Percentiles rank a stretch among this genome's conserved stretches.
Evolutionary conservation across 1,140 invertebrate genomes (phyloP).

Genomic region (Gryllus bimaculatus): DNA sequence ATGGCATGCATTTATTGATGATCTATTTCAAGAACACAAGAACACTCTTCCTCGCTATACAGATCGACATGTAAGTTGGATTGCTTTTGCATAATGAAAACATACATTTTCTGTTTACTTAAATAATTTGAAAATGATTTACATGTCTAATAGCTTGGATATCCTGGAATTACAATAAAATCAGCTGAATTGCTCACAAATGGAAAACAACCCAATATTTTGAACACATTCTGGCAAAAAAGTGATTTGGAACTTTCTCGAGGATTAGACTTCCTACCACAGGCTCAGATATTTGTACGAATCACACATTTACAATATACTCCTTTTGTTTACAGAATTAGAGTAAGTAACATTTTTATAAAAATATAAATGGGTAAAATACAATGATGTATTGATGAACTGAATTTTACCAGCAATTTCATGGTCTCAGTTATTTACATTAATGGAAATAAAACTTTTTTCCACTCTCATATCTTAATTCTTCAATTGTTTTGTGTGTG

Average conservation of each 20-base stretch:
- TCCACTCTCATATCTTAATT: too few relatives aligned
- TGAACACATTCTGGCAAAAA: constrained; percentile 53
- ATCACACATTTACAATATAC: constrained; percentile 56
- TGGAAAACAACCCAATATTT: constrained; percentile 23
- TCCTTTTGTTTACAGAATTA: constrained; percentile 42
- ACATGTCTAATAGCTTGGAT: constrained; percentile 43
- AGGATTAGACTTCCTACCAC: constrained; percentile 64
- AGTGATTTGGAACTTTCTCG: constrained; percentile 61
- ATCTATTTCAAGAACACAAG: constrained; percentile 37
- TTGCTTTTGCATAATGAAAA: neutral
- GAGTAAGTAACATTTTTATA: too few relatives aligned
- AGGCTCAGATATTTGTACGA: constrained; percentile 55
- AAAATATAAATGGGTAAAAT: too few relatives aligned
- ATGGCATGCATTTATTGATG: constrained; percentile 34
- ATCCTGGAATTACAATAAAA: constrained; percentile 48
- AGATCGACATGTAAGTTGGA: constrained; percentile 31
- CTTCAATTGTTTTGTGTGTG: too few relatives aligned
- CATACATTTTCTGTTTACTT: too few relatives aligned
- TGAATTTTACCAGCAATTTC: too few relatives aligned
- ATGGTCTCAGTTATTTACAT: too few relatives aligned
- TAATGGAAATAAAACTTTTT: too few relatives aligned
- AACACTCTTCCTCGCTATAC: constrained; percentile 31
- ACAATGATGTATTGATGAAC: too few relatives aligned
- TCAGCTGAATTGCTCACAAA: constrained; percentile 39
- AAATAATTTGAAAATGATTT: too few relatives aligned